Evolutionary conservation across 2,797 vertebrate genomes (phyloP).

Genomic region (Rhinoraja longicauda): DNA sequence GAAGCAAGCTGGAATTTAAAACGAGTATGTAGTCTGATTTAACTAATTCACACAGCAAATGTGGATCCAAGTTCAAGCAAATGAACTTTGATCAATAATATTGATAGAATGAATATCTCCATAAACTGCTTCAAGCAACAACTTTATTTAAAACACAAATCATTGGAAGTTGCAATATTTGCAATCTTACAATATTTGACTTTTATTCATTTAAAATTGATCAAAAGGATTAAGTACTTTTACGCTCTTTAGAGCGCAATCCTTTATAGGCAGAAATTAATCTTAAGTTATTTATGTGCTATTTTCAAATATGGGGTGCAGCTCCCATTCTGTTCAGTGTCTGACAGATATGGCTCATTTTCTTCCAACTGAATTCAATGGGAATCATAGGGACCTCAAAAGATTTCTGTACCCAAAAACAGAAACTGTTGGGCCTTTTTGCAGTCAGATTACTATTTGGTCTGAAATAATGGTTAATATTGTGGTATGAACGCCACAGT

Average conservation of each 20-base stretch:
- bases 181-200: not conserved
- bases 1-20: not conserved
- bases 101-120: not conserved
- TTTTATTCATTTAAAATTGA: not conserved
- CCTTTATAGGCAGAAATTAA: not conserved
- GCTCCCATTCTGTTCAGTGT: not conserved
- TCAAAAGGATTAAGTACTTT: not conserved
- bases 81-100: not conserved
- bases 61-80: not conserved
- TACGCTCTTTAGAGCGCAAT: not conserved
- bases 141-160: not conserved
- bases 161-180: not conserved
- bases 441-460: not conserved
- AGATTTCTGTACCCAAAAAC: not conserved
- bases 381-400: not conserved
- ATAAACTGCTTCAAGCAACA: not conserved
- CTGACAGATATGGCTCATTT: too few relatives aligned
- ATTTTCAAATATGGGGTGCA: slow-evolving; percentile 8
- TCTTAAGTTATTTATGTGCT: not conserved
- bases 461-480: not conserved
- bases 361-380: not conserved
- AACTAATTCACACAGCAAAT: not conserved
- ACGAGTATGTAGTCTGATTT: too few relatives aligned
- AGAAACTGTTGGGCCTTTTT: not conserved
- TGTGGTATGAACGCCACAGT: not conserved